phyloP scores from a whole-genome alignment of 2,113 vertebrate species.

The Lontra canadensis region DNA sequence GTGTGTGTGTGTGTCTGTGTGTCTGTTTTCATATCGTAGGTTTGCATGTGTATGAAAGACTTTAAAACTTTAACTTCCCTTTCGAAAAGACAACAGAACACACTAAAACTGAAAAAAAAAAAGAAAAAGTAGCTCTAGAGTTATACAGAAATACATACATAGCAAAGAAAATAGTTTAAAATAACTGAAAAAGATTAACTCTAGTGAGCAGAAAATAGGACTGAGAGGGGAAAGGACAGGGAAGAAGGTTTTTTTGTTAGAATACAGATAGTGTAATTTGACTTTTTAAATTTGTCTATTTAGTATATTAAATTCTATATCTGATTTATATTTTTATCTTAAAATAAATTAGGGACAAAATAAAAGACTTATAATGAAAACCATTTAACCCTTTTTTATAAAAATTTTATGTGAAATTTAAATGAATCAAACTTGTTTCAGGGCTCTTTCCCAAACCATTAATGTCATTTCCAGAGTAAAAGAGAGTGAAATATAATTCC shows the following conservation, averaged over 20 bases:
- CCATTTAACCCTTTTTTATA: not conserved
- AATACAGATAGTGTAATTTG: not conserved
- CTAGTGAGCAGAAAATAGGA: not conserved
- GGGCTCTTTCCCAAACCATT: not conserved
- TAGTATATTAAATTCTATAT: not conserved
- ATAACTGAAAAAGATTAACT: not conserved
- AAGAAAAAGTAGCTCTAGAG: rapidly evolving
- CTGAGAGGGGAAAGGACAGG: not conserved
- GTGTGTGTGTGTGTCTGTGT: not conserved
- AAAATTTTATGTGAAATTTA: not conserved
- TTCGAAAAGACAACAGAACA: not conserved
- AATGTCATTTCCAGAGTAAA: not conserved
- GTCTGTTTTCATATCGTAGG: not conserved
- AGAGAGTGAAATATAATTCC: not conserved
- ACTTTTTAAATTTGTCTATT: not conserved
- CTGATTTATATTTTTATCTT: not conserved
- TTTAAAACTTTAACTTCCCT: not conserved
- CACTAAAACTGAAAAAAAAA: not conserved
- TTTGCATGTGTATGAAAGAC: not conserved
- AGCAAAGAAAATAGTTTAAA: not conserved
- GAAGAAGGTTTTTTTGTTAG: not conserved
- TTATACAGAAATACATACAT: not conserved
- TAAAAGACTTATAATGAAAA: not conserved
- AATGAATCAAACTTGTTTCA: not conserved
- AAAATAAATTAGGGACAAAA: not conserved